Evolutionary conservation across 2,797 vertebrate genomes (phyloP).

Genomic region (Halcyon badia): DNA sequence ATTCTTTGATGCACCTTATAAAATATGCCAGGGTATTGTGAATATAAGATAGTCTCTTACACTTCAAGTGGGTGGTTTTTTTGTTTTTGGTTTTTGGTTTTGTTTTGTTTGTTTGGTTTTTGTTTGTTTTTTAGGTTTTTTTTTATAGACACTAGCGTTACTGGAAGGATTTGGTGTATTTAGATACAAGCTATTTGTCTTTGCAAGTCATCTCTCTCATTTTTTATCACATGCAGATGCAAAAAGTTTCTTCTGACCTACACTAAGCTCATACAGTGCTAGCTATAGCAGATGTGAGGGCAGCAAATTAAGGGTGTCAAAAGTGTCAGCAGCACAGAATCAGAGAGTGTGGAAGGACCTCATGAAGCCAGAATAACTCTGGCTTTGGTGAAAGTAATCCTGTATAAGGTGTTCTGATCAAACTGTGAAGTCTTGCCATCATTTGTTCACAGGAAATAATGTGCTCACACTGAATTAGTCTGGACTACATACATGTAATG

Average conservation of each 20-base stretch:
- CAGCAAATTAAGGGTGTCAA: background rate
- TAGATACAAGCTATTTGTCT: background rate
- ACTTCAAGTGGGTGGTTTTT: background rate
- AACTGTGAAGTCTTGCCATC: background rate
- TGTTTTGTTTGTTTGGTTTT: background rate
- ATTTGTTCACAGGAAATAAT: background rate
- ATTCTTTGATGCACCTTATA: background rate
- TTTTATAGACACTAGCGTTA: background rate
- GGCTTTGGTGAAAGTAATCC: background rate
- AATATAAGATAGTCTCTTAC: background rate
- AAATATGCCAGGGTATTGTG: background rate
- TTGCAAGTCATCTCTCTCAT: background rate
- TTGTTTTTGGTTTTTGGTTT: fast-evolving
- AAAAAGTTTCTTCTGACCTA: background rate
- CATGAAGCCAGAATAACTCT: background rate
- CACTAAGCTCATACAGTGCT: background rate
- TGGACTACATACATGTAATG: background rate
- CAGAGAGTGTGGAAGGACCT: background rate
- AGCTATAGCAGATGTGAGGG: background rate
- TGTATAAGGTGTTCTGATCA: background rate
- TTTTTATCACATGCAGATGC: background rate
- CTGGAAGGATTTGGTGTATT: background rate
- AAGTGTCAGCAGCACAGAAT: slow-evolving; percentile 6
- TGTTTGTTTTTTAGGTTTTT: fast-evolving
- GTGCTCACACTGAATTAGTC: fast-evolving